Percentiles rank a stretch among this genome's conserved stretches.
These are phyloP conservation scores for Mythimna vitellina DNA, from an alignment of 2,888 invertebrate genomes.

Conservation along the genomic window DNA sequence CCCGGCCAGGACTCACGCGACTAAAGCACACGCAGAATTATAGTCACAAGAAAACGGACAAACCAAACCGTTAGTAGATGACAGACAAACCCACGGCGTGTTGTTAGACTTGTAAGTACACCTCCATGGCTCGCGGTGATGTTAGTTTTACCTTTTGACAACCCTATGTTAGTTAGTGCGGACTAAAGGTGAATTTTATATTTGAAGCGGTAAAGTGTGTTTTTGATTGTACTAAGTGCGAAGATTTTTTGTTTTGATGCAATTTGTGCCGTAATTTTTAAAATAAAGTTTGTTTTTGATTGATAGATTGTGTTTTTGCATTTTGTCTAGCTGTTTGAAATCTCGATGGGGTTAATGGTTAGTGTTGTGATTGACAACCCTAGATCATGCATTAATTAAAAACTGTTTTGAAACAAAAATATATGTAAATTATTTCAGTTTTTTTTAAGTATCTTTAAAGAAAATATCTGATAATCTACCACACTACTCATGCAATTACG, in stretches of 20 bases:
- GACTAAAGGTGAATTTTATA: conserved; percentile 39
- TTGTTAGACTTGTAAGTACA: conserved; percentile 34
- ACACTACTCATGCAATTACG: conserved; percentile 31
- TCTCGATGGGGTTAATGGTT: conserved; percentile 42
- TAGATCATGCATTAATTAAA: conserved; percentile 47
- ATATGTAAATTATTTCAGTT: no score
- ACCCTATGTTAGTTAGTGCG: conserved; percentile 56
- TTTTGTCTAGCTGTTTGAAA: conserved; percentile 32
- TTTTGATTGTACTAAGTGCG: conserved; percentile 27
- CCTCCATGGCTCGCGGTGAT: conserved; percentile 48
- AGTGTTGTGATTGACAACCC: conserved; percentile 56
- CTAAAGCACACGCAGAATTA: conserved; percentile 90
- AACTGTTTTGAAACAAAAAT: conserved; percentile 23
- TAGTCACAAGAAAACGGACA: conserved; percentile 75
- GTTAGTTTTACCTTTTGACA: conserved; percentile 56
- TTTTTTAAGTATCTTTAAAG: background rate
- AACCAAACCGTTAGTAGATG: conserved; percentile 68
- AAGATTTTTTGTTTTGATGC: background rate
- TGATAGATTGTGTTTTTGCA: conserved; percentile 7
- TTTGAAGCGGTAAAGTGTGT: conserved; percentile 31
- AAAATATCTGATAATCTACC: conserved; percentile 4
- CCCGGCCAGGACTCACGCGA: conserved; percentile 96
- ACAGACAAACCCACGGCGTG: conserved; percentile 33
- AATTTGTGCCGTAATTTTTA: conserved; percentile 9
- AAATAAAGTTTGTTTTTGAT: conserved; percentile 24